Conservation (phyloP, 1,140 invertebrate genomes). For the Alviniconcha marisindica region DNA sequence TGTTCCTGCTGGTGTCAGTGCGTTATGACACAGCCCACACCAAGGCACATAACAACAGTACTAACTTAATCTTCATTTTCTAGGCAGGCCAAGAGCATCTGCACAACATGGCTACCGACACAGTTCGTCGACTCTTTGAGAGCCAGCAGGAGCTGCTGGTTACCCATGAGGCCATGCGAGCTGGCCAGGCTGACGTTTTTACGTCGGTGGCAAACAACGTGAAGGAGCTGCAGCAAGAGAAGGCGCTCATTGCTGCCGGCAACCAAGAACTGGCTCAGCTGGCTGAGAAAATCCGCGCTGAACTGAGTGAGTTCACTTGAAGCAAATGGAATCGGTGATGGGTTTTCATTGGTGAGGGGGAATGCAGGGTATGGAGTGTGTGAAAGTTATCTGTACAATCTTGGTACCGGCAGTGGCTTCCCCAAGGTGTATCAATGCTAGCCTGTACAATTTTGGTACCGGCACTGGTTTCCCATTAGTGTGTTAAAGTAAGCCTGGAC, state of each 20-base stretch:
- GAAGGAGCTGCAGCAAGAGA: slow-evolving; percentile 80
- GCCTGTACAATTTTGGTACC: no score
- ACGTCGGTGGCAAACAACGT: slow-evolving; percentile 79
- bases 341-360: background rate
- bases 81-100: slow-evolving; percentile 80
- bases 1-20: no score
- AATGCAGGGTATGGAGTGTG: background rate
- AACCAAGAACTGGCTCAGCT: slow-evolving; percentile 79
- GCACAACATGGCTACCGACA: slow-evolving; percentile 77
- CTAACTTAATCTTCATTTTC: slow-evolving; percentile 25
- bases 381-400: background rate
- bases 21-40: no score
- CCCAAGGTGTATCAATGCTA: no score
- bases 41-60: no score
- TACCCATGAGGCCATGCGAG: slow-evolving; percentile 79
- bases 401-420: no score
- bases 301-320: slow-evolving; percentile 77
- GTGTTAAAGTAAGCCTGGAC: no score
- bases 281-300: slow-evolving; percentile 79
- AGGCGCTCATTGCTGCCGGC: slow-evolving; percentile 80
- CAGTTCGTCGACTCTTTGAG: slow-evolving; percentile 77
- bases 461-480: no score
- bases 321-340: background rate
- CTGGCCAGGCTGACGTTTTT: slow-evolving; percentile 78
- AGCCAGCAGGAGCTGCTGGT: slow-evolving; percentile 78